These are phyloP conservation scores for Nicator chloris DNA, from an alignment of 2,113 vertebrate species.

Conservation along the genomic window DNA sequence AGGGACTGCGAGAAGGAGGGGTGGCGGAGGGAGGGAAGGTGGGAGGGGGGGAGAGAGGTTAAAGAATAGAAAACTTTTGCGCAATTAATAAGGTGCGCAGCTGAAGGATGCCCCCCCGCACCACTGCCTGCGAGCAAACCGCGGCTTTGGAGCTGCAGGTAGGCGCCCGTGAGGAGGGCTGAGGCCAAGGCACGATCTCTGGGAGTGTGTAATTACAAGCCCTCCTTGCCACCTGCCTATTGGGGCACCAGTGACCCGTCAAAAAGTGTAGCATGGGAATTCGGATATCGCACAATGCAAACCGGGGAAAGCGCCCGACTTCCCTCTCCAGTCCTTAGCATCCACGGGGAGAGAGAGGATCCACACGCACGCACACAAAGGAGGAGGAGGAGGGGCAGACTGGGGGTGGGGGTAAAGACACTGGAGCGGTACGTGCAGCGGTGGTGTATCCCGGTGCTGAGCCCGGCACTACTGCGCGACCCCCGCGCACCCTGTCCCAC, in stretches of 20 bases:
- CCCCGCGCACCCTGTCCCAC: neutral
- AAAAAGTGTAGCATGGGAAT: slow-evolving; percentile 99
- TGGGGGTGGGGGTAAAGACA: neutral
- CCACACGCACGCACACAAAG: slow-evolving; percentile 34
- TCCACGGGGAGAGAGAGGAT: slow-evolving; percentile 36
- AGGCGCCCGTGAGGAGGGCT: slow-evolving; percentile 26
- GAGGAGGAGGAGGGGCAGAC: slow-evolving; percentile 14
- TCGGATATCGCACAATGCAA: slow-evolving; percentile 79
- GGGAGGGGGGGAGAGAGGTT: neutral
- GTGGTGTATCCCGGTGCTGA: neutral
- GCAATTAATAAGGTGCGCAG: slow-evolving; percentile 33
- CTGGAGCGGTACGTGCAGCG: neutral
- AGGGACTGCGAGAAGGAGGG: slow-evolving; percentile 11
- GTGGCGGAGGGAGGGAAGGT: neutral
- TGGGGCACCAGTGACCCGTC: slow-evolving; percentile 98
- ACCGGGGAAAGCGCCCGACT: slow-evolving; percentile 76
- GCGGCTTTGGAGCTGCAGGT: neutral
- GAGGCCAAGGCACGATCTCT: slow-evolving; percentile 33
- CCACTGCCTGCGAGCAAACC: neutral
- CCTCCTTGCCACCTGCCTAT: slow-evolving; percentile 93
- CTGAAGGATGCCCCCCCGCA: neutral
- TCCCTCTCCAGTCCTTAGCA: slow-evolving; percentile 32
- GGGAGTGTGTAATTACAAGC: slow-evolving; percentile 88
- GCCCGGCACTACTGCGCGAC: neutral
- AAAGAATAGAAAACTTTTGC: slow-evolving; percentile 36